Conservation (phyloP, 2,113 vertebrate species). For the Centropristis striata region DNA sequence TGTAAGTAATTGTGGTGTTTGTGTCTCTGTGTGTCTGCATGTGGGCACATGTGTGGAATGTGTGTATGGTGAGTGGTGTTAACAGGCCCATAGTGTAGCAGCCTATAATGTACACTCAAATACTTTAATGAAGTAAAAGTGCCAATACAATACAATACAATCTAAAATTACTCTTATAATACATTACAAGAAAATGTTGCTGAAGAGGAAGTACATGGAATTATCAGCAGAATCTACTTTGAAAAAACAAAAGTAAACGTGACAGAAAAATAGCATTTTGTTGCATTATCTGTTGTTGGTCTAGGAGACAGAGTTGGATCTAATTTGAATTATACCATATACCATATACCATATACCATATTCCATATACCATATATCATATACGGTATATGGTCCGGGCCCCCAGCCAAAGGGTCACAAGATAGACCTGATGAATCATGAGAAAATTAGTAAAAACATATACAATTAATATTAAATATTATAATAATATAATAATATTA, state of each 20-base stretch:
- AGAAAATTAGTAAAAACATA: no score
- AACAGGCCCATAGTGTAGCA: constrained; percentile 9
- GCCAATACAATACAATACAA: background rate
- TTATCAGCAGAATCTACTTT: no score
- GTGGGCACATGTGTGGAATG: constrained; percentile 2
- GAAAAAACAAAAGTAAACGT: no score
- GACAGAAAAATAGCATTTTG: no score
- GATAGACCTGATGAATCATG: background rate
- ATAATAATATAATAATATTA: no score
- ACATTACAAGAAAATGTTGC: no score
- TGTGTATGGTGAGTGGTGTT: background rate
- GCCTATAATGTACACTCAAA: background rate
- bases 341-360: no score
- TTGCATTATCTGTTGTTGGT: background rate
- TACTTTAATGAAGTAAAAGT: background rate
- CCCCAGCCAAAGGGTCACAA: no score
- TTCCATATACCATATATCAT: no score
- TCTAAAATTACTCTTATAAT: no score
- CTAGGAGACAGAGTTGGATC: background rate
- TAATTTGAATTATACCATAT: background rate
- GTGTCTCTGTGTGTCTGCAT: constrained; percentile 17
- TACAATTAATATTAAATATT: no score
- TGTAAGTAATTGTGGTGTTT: constrained; percentile 29
- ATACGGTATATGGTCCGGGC: background rate
- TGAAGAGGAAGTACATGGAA: no score